A percentile compares a stretch with the other conserved stretches of the same genome.
Conservation (phyloP, 2,113 vertebrate species). For the Axis porcinus region DNA sequence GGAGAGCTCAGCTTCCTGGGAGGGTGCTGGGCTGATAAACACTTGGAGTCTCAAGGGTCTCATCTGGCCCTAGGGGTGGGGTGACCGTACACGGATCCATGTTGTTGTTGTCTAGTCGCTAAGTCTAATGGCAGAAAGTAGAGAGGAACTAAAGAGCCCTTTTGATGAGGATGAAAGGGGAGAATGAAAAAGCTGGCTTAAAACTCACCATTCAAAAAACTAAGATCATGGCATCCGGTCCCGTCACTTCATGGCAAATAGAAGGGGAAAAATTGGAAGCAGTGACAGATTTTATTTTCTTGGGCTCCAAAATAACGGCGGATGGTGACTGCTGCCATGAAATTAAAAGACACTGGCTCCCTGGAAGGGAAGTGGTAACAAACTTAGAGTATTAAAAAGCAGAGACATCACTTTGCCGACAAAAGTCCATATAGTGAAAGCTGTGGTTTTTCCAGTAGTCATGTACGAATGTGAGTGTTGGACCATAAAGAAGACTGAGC, state of each 20-base stretch:
- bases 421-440: background rate
- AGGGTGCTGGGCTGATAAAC: background rate
- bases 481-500: background rate
- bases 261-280: background rate
- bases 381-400: background rate
- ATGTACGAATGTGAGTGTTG: background rate
- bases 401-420: background rate
- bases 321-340: background rate
- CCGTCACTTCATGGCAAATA: background rate
- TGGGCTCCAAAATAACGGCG: background rate
- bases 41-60: background rate
- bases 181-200: background rate
- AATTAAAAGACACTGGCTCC: background rate
- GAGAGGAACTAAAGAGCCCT: background rate
- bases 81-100: background rate
- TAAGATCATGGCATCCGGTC: background rate
- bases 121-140: background rate
- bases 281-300: background rate
- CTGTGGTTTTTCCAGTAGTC: background rate
- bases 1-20: background rate
- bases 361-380: background rate
- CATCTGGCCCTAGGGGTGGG: background rate
- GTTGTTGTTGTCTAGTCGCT: background rate
- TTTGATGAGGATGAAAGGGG: background rate
- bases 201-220: background rate